Conservation (phyloP, 53 echinoderm and acorn worm genomes). For the Glandiceps talaboti region DNA sequence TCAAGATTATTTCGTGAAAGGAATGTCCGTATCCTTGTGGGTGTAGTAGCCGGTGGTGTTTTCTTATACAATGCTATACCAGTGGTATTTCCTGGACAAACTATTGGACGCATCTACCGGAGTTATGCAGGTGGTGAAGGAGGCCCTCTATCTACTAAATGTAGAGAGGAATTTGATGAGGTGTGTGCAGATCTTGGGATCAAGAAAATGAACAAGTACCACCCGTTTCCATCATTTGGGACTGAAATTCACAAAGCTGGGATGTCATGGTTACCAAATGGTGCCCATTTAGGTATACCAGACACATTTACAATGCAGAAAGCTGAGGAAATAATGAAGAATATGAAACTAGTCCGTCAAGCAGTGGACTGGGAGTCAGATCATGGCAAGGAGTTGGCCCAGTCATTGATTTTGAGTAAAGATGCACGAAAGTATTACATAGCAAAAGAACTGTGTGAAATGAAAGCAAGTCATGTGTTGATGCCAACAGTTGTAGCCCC, state of each 20-base stretch:
- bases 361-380: slow-evolving; percentile 24
- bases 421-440: slow-evolving; percentile 62
- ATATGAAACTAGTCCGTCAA: slow-evolving; percentile 1
- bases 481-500: slow-evolving; percentile 59
- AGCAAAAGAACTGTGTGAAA: slow-evolving; percentile 40
- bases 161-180: slow-evolving; percentile 46
- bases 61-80: slow-evolving; percentile 47
- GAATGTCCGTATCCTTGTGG: slow-evolving; percentile 37
- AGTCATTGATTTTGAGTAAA: slow-evolving; percentile 41
- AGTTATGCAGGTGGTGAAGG: slow-evolving; percentile 45
- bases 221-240: slow-evolving; percentile 38
- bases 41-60: slow-evolving; percentile 29
- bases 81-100: slow-evolving; percentile 43
- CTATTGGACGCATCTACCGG: slow-evolving; percentile 48
- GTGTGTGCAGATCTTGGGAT: slow-evolving; percentile 40
- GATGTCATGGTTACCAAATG: slow-evolving; percentile 54
- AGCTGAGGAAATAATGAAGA: slow-evolving; percentile 33
- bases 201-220: slow-evolving; percentile 18
- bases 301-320: slow-evolving; percentile 23
- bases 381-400: slow-evolving; percentile 37
- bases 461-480: slow-evolving; percentile 25
- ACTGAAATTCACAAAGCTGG: slow-evolving; percentile 48
- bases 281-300: slow-evolving; percentile 73
- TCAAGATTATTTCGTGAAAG: slow-evolving; percentile 10
- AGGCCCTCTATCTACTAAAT: slow-evolving; percentile 9